Base-by-base conservation (phyloP, 2,888 invertebrate genomes). In the Drosophila helvetica region DNA sequence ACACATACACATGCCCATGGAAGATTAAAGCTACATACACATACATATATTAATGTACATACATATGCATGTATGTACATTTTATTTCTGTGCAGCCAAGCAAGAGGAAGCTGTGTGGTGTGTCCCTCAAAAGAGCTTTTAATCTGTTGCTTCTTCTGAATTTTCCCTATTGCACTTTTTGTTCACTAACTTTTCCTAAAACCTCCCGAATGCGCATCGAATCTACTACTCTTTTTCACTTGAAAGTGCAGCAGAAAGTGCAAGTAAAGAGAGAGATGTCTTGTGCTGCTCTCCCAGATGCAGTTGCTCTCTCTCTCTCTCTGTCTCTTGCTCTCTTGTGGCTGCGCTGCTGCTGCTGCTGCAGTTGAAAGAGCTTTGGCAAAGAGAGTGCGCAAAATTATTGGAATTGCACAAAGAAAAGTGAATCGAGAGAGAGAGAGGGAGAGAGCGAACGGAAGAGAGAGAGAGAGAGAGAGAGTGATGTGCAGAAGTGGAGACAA, bases 381-480 rank as follows among this genome's bases (percentile, higher is more conserved):
- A 38, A 38, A 38, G 38, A 38, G 38, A 38, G 38, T 25, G 57
- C 52, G 64, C 71, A 58, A 74, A 78, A 87, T 81, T 80, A 83
- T 78, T 88, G 84, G 74, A 88, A 86, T 85, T 77, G 86, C 85
- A 86, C 85, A 89, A 88, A 86, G 86, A 88, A 86, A 86, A 86
- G 86, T 86, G 86, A 86, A 86, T 86, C 80, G 81, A 54, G 46
- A 70, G 63, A 22, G 81, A 54, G 46, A 70, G 63, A 22, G 22
- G 0, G 22, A 22, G 22, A 48, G 63, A 48, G 70, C 46, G 19
- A 46, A 17, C 46, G 27, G 45, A 45, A 33, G 27, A 18, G 30
- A 27, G 50, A 33, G 27, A 18, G 30, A 27, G 9, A 30, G 45
- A 52, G 46, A 45, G 27, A 25, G 25, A 55, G 46, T n/a, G 15